Percentiles rank a stretch among this genome's conserved stretches.
Evolutionary conservation across 2,888 invertebrate species (phyloP).

Genomic region (Zonitis immaculata): DNA sequence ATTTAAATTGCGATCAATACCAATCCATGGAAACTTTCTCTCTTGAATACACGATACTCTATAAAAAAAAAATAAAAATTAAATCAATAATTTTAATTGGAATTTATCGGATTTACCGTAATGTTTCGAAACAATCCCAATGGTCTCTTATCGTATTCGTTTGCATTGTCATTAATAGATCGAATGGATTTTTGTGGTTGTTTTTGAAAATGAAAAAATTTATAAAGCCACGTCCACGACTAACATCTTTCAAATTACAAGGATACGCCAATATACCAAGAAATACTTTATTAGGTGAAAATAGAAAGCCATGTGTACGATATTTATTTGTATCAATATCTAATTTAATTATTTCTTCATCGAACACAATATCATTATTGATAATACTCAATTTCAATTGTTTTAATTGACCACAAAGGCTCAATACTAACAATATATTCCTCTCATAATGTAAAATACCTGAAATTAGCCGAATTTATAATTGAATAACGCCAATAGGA

Average conservation of each 20-base stretch:
- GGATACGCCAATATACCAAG: slow-evolving; percentile 35
- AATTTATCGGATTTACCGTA: slow-evolving; percentile 33
- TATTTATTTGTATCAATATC: slow-evolving; percentile 37
- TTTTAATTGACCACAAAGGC: slow-evolving; percentile 35
- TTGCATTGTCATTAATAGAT: slow-evolving; percentile 35
- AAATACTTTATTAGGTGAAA: slow-evolving; percentile 37
- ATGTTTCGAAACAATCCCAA: slow-evolving; percentile 44
- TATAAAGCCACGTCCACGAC: slow-evolving; percentile 27
- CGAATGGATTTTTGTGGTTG: slow-evolving; percentile 32
- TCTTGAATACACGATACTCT: slow-evolving; percentile 36
- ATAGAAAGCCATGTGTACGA: slow-evolving; percentile 36
- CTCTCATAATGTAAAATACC: slow-evolving; percentile 34
- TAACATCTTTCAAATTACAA: slow-evolving; percentile 30
- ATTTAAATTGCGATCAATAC: slow-evolving; percentile 31
- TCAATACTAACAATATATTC: slow-evolving; percentile 34
- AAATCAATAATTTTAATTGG: slow-evolving; percentile 6
- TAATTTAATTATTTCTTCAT: slow-evolving; percentile 31
- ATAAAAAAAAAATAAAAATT: slow-evolving; percentile 12
- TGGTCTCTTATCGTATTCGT: slow-evolving; percentile 32
- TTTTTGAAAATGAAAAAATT: slow-evolving; percentile 37
- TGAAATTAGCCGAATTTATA: slow-evolving; percentile 24
- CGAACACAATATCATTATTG: slow-evolving; percentile 33
- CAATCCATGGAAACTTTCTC: slow-evolving; percentile 39
- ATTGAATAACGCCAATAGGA: too few species aligned
- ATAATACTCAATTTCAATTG: slow-evolving; percentile 32